Evolutionary conservation across 2,888 invertebrate genomes (phyloP).

Genomic region (Xylota segnis): DNA sequence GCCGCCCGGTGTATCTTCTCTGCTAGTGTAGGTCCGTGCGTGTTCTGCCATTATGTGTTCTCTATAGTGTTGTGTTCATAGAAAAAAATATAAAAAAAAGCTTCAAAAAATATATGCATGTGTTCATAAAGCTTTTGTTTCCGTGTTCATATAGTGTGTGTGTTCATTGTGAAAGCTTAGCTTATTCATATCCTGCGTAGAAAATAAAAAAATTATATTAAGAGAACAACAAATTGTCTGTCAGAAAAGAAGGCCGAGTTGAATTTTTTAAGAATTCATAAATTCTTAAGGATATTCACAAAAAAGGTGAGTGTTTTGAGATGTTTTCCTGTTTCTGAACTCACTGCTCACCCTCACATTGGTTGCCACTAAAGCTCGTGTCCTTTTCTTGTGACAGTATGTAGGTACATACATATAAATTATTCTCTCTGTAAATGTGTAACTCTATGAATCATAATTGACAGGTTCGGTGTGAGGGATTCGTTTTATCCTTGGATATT

Average conservation of each 20-base stretch:
- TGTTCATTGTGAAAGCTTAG: conserved; percentile 23
- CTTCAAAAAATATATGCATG: conserved; percentile 1
- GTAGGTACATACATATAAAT: background rate
- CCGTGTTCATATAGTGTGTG: conserved; percentile 18
- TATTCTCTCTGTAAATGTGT: background rate
- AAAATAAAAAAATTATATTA: background rate
- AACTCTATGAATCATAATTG: conserved; percentile 13
- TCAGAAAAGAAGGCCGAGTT: background rate
- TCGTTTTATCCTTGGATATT: conserved; percentile 3
- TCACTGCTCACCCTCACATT: conserved; percentile 27
- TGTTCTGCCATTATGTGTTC: conserved; percentile 36
- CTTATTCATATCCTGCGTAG: conserved; percentile 13
- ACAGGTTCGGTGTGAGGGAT: background rate
- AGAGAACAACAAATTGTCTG: background rate
- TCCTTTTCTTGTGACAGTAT: background rate
- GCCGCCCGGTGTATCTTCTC: background rate
- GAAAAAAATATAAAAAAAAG: conserved; percentile 11
- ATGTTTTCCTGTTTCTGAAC: background rate
- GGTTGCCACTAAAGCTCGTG: background rate
- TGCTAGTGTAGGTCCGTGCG: conserved; percentile 1
- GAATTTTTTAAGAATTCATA: background rate
- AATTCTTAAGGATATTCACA: background rate
- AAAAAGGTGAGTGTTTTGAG: conserved; percentile 30
- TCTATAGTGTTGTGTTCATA: conserved; percentile 35
- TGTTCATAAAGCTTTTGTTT: conserved; percentile 27